Base-by-base conservation (phyloP, 2,888 invertebrate genomes). In the Osmoderma eremita region DNA sequence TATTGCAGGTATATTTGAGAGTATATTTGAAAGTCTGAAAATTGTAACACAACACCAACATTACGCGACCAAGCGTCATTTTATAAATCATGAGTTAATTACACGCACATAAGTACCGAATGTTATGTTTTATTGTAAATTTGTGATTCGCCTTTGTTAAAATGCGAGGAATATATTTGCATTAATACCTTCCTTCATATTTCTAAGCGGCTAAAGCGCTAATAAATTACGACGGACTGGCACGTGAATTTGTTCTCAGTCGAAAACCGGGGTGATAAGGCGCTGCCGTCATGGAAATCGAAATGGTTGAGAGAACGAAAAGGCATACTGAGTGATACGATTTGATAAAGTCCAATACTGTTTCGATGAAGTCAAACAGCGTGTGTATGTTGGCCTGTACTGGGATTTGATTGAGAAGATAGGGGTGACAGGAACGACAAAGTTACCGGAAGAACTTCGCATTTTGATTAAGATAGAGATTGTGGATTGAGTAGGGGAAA, bases 391-490 rank as follows among this genome's bases (percentile, higher is more conserved):
- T 30, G 4, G 38, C 13, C 12, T 36, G 20, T 12, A 12, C 38
- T 53, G 15, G 17, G n/a, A 12, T 10, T 36, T 38, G 36, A 38
- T 10, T 24, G 18, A 17, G 15, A 18, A 18, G 36, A 53, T 38
- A 36, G 18, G 36, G 30, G 18, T 36, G 6, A 48, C 6, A 17
- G 18, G 15, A 36, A 45, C 24, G 13, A 10, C 24, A 48, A 61
- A 61, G 41, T 48, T 56, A 45, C 45, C 48, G 62, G 61, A 42
- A 62, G 48, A 62, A 17, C 48, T 62, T 62, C 15, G 45, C 62
- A 62, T 62, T 62, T 62, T 48, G 45, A 62, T 62, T 48, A 49
- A 15, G 48, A 62, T 36, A 48, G 18, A 15, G 48, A 18, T 18
- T 15, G 2, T 53, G 18, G 38, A 38, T 12, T 38, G 17, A 12